Evolutionary conservation across 2,888 invertebrate species (phyloP).

Genomic region (Andrena chrysosceles): DNA sequence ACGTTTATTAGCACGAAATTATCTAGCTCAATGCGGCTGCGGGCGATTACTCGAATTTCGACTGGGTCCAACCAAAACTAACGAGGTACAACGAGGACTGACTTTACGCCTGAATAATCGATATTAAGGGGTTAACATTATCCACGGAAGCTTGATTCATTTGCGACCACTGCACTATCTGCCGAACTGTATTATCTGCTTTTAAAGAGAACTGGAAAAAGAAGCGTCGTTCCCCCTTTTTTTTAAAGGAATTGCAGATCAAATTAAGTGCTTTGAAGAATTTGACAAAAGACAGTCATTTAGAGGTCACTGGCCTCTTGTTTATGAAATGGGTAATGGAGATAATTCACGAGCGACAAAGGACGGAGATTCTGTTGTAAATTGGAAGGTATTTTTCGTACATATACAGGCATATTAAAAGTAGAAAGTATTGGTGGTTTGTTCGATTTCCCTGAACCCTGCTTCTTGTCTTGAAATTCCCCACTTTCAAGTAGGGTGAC

Average conservation of each 20-base stretch:
- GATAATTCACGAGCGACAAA: background rate
- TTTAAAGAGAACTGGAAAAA: too few relatives aligned
- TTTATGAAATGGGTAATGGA: background rate
- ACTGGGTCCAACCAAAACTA: constrained; percentile 28
- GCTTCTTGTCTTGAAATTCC: background rate
- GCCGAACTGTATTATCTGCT: too few relatives aligned
- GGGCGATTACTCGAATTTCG: constrained; percentile 34
- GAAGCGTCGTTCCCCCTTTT: too few relatives aligned
- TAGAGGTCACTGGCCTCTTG: background rate
- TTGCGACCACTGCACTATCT: background rate
- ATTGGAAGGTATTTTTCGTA: too few relatives aligned
- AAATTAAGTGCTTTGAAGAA: too few relatives aligned
- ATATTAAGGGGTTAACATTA: background rate
- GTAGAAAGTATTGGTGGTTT: background rate
- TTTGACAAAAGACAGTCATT: too few relatives aligned
- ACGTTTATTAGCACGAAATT: constrained; percentile 62
- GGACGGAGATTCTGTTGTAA: background rate
- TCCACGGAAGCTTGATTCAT: background rate
- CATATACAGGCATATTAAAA: background rate
- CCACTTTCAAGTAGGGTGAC: constrained; percentile 5
- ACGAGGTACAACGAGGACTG: background rate
- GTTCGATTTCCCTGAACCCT: background rate
- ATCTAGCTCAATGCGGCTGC: constrained; percentile 31
- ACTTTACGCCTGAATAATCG: constrained; percentile 1
- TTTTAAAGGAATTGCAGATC: too few relatives aligned